These are phyloP conservation scores for Pristionchus pacificus DNA, from an alignment of 1,140 invertebrate genomes.

Conservation along the genomic window DNA sequence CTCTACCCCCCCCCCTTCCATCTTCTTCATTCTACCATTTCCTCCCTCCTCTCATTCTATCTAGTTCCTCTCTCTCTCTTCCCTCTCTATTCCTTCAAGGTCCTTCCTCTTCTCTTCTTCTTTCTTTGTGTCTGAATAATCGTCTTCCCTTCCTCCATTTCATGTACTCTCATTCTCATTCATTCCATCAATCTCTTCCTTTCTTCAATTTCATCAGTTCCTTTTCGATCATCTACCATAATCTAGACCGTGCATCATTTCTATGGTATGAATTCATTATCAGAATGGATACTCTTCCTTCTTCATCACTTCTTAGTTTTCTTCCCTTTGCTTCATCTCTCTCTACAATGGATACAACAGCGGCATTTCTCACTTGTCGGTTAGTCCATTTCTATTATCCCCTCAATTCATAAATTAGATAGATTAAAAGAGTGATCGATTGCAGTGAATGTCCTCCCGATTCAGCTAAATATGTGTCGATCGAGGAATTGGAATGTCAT, in stretches of 20 bases:
- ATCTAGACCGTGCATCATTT: background rate
- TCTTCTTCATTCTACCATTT: background rate
- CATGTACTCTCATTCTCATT: conserved; percentile 9
- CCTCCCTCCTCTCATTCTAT: background rate
- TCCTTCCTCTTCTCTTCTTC: conserved; percentile 3
- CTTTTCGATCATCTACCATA: conserved; percentile 4
- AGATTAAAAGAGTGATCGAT: background rate
- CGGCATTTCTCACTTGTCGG: background rate
- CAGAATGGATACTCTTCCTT: background rate
- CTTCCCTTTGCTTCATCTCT: background rate
- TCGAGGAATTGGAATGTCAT: conserved; percentile 38
- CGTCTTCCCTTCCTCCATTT: conserved; percentile 20
- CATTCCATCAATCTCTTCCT: conserved; percentile 19
- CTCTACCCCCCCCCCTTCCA: conserved; percentile 3
- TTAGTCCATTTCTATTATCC: too few species aligned
- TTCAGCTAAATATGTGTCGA: background rate
- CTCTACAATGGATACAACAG: background rate
- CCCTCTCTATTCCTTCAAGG: background rate
- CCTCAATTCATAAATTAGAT: background rate
- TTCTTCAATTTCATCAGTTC: conserved; percentile 17
- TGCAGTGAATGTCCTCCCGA: conserved; percentile 3
- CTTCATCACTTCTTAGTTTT: background rate
- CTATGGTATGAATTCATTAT: background rate
- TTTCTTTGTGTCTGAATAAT: background rate
- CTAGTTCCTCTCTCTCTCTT: background rate